Percentiles rank a stretch among this genome's conserved stretches.
Conservation (phyloP, 2,113 vertebrate genomes). For the Antechinus stuartii region DNA sequence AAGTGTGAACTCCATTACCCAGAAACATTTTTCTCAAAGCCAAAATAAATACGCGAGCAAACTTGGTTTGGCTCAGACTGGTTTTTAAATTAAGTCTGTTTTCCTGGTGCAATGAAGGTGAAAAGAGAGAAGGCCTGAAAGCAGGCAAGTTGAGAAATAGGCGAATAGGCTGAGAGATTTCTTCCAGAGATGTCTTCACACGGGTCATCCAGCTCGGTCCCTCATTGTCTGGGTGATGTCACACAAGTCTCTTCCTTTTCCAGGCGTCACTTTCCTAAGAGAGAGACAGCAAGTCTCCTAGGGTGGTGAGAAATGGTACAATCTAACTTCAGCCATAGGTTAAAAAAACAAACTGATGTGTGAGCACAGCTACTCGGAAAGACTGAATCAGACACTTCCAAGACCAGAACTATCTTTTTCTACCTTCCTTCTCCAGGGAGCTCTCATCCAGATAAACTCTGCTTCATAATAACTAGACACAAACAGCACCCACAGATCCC, state of each 20-base stretch:
- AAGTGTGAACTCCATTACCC: background rate
- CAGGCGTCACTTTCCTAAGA: background rate
- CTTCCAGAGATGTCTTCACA: background rate
- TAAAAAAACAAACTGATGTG: background rate
- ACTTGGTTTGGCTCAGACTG: background rate
- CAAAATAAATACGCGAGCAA: slow-evolving; percentile 1
- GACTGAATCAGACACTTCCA: background rate
- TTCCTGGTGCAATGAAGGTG: background rate
- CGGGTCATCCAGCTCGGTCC: background rate
- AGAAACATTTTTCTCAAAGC: slow-evolving; percentile 31
- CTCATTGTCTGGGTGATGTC: background rate
- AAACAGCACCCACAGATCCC: background rate
- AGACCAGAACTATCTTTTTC: background rate
- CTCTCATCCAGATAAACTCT: background rate
- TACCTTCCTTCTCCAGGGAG: background rate
- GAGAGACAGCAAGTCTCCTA: background rate
- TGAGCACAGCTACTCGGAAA: background rate
- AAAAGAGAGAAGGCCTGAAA: background rate
- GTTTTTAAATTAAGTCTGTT: background rate
- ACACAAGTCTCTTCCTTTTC: background rate
- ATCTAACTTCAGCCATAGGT: background rate
- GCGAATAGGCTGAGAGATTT: background rate
- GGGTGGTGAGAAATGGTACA: background rate
- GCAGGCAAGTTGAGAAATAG: background rate
- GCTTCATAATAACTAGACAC: background rate